Base-by-base conservation (phyloP, 2,888 invertebrate species). In the Athripsodes cinereus region DNA sequence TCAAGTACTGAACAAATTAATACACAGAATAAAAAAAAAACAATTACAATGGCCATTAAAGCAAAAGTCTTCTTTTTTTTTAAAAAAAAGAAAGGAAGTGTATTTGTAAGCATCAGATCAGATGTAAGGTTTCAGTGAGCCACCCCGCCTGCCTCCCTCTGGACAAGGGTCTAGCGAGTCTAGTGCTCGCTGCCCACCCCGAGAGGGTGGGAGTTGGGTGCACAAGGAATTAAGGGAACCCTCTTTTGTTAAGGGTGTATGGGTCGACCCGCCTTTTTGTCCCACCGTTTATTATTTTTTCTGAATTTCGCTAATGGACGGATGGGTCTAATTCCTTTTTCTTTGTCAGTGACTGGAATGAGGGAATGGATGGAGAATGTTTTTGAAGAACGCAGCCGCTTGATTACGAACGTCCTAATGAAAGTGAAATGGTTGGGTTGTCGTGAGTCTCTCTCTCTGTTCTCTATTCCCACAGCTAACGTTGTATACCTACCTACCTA, bases 301-400 rank as follows among this genome's bases (percentile, higher is more conserved):
- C 63, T 63, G 63, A 63, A 63, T 61, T 63, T 61, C 59, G 59
- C 63, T 63, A 63, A 63, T 63, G 63, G 63, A 63, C 57, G 63
- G 59, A 61, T 55, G 59, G 61, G 50, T 59, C 61, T 57, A 57
- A 60, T 60, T 60, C 54, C 52, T 52, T 57, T 57, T 53, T 53
- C 53, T 57, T 52, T 60, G 57, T 57, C 53, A 52, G 40, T 13
- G 53, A 13, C 40, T 16, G 40, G 40, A 16, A 40, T 40, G 40
- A 40, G 40, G 40, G 16, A 16, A 40, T 40, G 16, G 40, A 40
- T 13, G 16, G 40, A 16, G 40, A 40, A 16, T 16, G 16, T 16
- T n/a, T 16, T 40, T 40, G 40, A 40, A 40, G 40, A 40, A 40
- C 40, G 3, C 40, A 16, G 40, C 40, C n/a, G 40, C 40, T 40